Evolutionary conservation across 2,797 vertebrate species (phyloP).

Genomic region (Caiman crocodilus): DNA sequence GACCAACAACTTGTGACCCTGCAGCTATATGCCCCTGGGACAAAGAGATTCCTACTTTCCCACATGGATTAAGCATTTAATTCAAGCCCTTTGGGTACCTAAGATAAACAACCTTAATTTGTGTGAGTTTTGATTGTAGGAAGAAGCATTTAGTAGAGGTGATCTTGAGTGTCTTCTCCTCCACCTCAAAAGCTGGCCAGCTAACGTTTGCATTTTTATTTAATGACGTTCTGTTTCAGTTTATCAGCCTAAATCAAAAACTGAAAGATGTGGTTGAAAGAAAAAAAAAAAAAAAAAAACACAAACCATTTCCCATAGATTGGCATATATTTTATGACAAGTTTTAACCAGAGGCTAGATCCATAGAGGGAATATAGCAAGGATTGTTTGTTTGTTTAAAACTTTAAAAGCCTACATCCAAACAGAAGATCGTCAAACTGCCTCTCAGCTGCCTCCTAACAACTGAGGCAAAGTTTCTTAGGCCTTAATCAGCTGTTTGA

Average conservation of each 20-base stretch:
- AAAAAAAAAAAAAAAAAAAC: no score
- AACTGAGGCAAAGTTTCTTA: not conserved
- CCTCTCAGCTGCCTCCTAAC: not conserved
- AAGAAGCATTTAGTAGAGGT: not conserved
- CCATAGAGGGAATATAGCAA: not conserved
- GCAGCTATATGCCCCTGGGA: not conserved
- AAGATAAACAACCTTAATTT: not conserved
- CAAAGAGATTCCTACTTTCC: fast-evolving
- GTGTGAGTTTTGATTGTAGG: not conserved
- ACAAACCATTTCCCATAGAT: not conserved
- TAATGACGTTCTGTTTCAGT: not conserved
- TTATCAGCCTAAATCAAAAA: not conserved
- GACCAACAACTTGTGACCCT: not conserved
- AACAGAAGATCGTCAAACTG: not conserved
- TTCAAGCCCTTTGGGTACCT: not conserved
- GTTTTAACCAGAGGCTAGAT: not conserved
- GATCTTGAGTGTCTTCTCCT: not conserved
- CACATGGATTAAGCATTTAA: not conserved
- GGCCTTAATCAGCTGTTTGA: not conserved
- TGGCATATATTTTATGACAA: not conserved
- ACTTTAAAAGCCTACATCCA: not conserved
- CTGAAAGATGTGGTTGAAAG: not conserved
- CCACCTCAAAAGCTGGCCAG: not conserved
- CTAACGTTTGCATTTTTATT: not conserved
- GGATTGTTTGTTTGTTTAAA: fast-evolving